Evolutionary conservation across 2,113 vertebrate species (phyloP), one percentile per base, ranked within the genome.

Genomic region (Cricetomys ansorgei): DNA sequence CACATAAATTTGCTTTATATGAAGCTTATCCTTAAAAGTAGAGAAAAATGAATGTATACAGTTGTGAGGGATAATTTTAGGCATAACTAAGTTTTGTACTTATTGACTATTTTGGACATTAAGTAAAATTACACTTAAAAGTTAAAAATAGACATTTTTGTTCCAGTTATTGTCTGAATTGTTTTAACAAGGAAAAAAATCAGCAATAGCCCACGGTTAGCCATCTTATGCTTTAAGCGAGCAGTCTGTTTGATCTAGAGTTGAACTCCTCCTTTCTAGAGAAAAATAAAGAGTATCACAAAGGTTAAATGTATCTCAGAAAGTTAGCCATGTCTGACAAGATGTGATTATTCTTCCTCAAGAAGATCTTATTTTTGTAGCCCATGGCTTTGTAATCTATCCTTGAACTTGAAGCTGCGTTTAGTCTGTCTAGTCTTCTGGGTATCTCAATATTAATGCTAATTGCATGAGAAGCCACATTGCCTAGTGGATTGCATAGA

Each of bases 21-120:
- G 59, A 7, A 48, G 16, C 29, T 13, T 3, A 89, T 34, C 27
- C 89, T 77, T 89, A 21, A 89, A 43, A 69, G 25, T 81, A 62
- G 75, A 17, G 69, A 34, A 92, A 48, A 40, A 69, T 77, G 77
- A 87, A 43, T 88, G 69, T 29, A 72, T 84, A 25, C 0, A 62
- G 83, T 94, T 87, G 34, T 75, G 69, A 48, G 29, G 31, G 37
- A 21, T 95, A 59, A 90, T 65, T 92, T 96, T 29, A 75, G 75
- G 9, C 53, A 25, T 70, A 87, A 34, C 37, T 81, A 57, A 62
- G 27, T 92, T 95, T 90, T 67, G 43, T 16, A 83, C 12, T 50
- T 59, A 88, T 4, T 64, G 2, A 70, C 64, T 86, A 65, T 75
- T 88, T 45, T 53, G 48, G 73, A 69, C 43, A 72, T 23, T 45